phyloP scores from a whole-genome alignment of 1,140 invertebrate genomes.

The Macrotrachela quadricornifera region DNA sequence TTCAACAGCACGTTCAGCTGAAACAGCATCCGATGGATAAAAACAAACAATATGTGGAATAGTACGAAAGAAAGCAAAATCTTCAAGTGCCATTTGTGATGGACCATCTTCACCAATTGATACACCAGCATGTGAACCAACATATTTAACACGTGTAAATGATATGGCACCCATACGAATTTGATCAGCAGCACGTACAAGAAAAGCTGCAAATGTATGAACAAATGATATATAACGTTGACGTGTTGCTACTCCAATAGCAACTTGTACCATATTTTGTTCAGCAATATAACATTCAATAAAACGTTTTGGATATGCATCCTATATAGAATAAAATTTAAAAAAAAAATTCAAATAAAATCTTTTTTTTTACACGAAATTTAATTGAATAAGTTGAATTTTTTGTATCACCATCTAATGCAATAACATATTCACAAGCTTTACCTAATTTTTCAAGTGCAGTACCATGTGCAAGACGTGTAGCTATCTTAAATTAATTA shows the following conservation, averaged over 20 bases:
- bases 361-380: constrained; percentile 43
- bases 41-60: constrained; percentile 80
- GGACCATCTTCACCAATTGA: constrained; percentile 85
- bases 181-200: constrained; percentile 78
- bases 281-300: constrained; percentile 97
- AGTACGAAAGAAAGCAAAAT: constrained; percentile 77
- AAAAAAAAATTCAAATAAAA: constrained; percentile 17
- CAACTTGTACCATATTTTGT: constrained; percentile 87
- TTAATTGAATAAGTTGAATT: constrained; percentile 92
- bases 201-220: constrained; percentile 92
- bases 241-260: constrained; percentile 64
- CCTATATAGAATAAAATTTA: constrained; percentile 5
- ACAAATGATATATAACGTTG: constrained; percentile 69
- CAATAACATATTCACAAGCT: constrained; percentile 60
- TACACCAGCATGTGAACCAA: constrained; percentile 76
- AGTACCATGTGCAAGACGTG: constrained; percentile 74
- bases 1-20: constrained; percentile 72
- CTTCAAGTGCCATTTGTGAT: constrained; percentile 98
- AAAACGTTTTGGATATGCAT: constrained; percentile 45
- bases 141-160: constrained; percentile 87
- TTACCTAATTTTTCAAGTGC: constrained; percentile 67
- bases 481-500: constrained; percentile 41
- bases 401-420: constrained; percentile 84
- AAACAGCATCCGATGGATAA: constrained; percentile 87
- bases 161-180: constrained; percentile 97